Base-by-base conservation (phyloP, 2,888 invertebrate species). In the Polydesmus complanatus region DNA sequence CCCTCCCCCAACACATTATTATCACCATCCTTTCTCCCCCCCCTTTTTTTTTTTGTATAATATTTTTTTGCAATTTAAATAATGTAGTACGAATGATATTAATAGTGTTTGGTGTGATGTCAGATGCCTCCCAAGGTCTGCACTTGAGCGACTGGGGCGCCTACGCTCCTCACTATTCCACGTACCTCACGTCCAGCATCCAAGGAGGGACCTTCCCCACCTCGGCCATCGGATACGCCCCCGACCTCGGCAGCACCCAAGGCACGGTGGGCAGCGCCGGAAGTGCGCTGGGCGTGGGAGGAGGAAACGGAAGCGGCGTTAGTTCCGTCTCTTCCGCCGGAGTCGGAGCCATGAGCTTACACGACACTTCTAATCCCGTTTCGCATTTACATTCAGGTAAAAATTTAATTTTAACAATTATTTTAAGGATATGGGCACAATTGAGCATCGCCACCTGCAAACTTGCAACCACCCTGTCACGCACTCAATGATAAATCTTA, bases 91-190 rank as follows among this genome's bases (percentile, higher is more conserved):
- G 37, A 5, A 37, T 37, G 37, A 37, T 37, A 37, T 37, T 37
- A 37, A 37, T 14, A 37, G 37, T 53, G 53, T 53, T 53, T 53
- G 18, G 22, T 22, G 18, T 22, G 18, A n/a, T 61, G 61, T 1
- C 61, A 67, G 66, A 67, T 64, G 63, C 64, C 3, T 58, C 64
- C 2, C 66, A 66, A 49, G 63, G 63, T 5, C 52, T 61, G 2
- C 66, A 66, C 50, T 53, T 65, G n/a, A 56, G 64, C 19, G 64
- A 27, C 19, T 67, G 67, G 67, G 63, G 61, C 2, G 52, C 63
- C 8, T 64, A 65, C 19, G 65, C 64, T n/a, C 62, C 64, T 19
- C 65, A 62, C 51, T 67, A 67, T 53, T 59, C 63, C 11, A 51
- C 66, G 2, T 67, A 66, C 54, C 61, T 67, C 47, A 61, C 65